These are phyloP conservation scores for Eupithecia inturbata DNA, from an alignment of 2,888 invertebrate genomes.

Conservation along the genomic window DNA sequence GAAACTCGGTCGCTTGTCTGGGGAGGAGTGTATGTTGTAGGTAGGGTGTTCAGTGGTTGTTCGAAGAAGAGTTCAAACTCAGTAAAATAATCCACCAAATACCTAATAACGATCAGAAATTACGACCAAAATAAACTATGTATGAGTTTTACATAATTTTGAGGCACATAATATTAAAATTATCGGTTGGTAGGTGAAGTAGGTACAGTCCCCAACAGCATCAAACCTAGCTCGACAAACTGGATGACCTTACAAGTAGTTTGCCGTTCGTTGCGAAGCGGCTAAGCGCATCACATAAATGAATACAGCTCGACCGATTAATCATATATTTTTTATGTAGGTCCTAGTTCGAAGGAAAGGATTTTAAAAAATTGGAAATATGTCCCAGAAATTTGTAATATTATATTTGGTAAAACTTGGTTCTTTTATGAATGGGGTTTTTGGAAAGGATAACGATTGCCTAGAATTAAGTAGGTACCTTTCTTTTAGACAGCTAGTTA, in stretches of 20 bases:
- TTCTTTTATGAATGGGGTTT: neutral
- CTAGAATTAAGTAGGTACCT: neutral
- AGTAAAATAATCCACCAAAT: too few species aligned
- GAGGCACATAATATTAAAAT: too few species aligned
- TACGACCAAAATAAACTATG: too few species aligned
- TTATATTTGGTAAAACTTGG: neutral
- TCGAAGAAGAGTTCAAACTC: neutral
- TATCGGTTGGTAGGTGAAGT: neutral
- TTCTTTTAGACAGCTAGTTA: neutral
- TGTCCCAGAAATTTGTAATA: neutral
- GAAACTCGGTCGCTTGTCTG: too few species aligned
- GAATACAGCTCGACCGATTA: neutral
- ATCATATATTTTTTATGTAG: neutral
- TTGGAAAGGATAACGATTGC: neutral
- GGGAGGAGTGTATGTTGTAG: too few species aligned
- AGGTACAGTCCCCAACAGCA: neutral
- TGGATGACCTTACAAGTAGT: neutral
- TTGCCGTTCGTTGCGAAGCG: neutral
- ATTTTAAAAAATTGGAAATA: neutral
- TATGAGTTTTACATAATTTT: too few species aligned
- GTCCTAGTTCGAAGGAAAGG: neutral
- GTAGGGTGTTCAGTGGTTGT: too few species aligned
- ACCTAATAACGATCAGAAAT: neutral
- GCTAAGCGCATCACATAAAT: neutral
- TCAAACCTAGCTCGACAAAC: neutral